These are phyloP conservation scores for Coranthus polyacanthus DNA, from an alignment of 2,797 vertebrate species.

Conservation along the genomic window DNA sequence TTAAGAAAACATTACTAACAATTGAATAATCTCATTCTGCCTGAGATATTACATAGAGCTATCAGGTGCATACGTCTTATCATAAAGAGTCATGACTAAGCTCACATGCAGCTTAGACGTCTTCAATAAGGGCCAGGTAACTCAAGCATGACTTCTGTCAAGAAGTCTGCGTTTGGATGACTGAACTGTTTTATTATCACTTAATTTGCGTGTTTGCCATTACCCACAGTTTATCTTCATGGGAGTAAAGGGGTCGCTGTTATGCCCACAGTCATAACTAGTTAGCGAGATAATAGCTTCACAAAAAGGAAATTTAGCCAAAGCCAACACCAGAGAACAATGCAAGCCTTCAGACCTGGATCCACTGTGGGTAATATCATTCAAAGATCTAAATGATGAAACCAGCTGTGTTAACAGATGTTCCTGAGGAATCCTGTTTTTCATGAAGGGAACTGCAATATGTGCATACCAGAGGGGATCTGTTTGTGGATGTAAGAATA, in stretches of 20 bases:
- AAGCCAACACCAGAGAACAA: conserved; percentile 56
- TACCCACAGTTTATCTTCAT: conserved; percentile 30
- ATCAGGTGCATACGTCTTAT: too few relatives aligned
- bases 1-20: conserved; percentile 15
- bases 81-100: too few relatives aligned
- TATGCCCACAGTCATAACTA: conserved; percentile 20
- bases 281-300: conserved; percentile 38
- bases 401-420: conserved; percentile 82
- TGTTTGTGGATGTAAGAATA: conserved; percentile 59
- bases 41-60: not conserved
- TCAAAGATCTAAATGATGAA: conserved; percentile 68
- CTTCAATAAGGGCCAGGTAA: not conserved
- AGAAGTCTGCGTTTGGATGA: conserved; percentile 13
- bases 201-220: conserved; percentile 27
- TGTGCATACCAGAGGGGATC: conserved; percentile 55
- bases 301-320: conserved; percentile 55
- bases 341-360: conserved; percentile 53
- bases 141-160: conserved; percentile 2
- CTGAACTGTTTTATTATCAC: conserved; percentile 28
- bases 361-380: conserved; percentile 61
- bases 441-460: conserved; percentile 51
- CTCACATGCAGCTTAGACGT: not conserved
- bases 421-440: conserved; percentile 65
- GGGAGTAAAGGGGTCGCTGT: conserved; percentile 56
- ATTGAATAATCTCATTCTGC: conserved; percentile 20